Conservation (phyloP, 2,797 vertebrate species). For the Arrhamphus sclerolepis region DNA sequence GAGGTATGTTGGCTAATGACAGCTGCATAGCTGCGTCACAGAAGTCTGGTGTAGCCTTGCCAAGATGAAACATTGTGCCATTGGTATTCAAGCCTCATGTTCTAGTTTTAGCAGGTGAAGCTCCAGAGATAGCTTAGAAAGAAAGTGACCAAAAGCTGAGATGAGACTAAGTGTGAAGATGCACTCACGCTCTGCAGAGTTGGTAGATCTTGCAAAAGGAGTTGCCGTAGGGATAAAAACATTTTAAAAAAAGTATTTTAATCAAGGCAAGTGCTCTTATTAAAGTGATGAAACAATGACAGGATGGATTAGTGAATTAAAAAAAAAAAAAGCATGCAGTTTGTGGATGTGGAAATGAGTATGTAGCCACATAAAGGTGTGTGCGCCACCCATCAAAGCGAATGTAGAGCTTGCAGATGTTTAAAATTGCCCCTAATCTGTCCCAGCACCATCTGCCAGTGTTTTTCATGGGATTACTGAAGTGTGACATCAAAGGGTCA, state of each 20-base stretch:
- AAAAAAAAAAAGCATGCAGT: background rate
- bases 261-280: constrained; percentile 7
- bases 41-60: constrained; percentile 19
- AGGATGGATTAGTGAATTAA: constrained; percentile 5
- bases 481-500: constrained; percentile 38
- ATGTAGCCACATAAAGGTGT: constrained; percentile 24
- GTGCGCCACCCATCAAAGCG: constrained; percentile 8
- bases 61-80: constrained; percentile 37
- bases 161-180: constrained; percentile 4
- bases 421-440: constrained; percentile 60
- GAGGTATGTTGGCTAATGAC: constrained; percentile 36
- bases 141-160: constrained; percentile 4
- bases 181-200: background rate
- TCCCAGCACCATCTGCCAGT: constrained; percentile 67
- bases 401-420: constrained; percentile 60
- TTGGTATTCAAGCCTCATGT: constrained; percentile 17
- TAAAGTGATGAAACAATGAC: background rate
- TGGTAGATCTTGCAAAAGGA: constrained; percentile 27
- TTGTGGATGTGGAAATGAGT: constrained; percentile 21
- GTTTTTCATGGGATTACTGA: constrained; percentile 68
- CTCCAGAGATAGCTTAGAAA: constrained; percentile 11
- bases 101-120: constrained; percentile 35
- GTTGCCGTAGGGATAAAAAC: constrained; percentile 37
- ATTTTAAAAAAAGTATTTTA: constrained; percentile 30
- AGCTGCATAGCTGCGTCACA: constrained; percentile 33